A percentile compares a stretch with the other conserved stretches of the same genome.
phyloP scores from a whole-genome alignment of 1,140 invertebrate species.

The Lepidurus couesii region DNA sequence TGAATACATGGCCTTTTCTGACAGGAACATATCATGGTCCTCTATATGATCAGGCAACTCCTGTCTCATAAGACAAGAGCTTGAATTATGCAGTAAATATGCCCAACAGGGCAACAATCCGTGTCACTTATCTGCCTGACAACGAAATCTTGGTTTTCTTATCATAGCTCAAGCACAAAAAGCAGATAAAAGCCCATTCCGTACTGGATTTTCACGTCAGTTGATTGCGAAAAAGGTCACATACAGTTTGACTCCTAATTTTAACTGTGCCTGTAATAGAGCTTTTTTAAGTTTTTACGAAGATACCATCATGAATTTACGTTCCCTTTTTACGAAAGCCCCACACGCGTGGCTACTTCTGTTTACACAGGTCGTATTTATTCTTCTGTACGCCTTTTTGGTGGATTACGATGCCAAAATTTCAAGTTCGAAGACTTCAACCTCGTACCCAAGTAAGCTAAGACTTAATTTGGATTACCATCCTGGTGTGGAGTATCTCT shows the following conservation, averaged over 20 bases:
- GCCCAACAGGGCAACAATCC: neutral
- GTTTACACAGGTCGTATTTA: neutral
- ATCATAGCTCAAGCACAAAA: neutral
- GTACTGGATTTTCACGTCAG: no score
- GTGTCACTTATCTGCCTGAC: neutral
- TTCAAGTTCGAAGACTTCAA: neutral
- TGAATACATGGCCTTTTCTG: constrained; percentile 21
- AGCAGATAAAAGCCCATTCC: neutral
- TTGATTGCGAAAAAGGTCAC: no score
- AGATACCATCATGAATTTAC: neutral
- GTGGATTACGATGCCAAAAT: neutral
- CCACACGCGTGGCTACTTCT: neutral
- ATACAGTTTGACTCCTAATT: no score
- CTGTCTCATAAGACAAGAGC: neutral
- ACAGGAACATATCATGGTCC: neutral
- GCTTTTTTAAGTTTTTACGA: neutral
- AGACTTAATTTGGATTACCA: neutral
- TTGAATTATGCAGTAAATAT: neutral
- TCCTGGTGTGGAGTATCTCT: no score
- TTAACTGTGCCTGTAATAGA: no score
- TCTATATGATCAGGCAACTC: neutral
- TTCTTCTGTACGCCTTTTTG: constrained; percentile 10
- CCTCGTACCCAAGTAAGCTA: neutral
- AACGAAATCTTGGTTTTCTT: neutral
- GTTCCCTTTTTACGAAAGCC: neutral